Percentiles rank a stretch among this genome's conserved stretches.
These are phyloP conservation scores for Notolabrus celidotus DNA, from an alignment of 2,797 vertebrate species.

Conservation along the genomic window DNA sequence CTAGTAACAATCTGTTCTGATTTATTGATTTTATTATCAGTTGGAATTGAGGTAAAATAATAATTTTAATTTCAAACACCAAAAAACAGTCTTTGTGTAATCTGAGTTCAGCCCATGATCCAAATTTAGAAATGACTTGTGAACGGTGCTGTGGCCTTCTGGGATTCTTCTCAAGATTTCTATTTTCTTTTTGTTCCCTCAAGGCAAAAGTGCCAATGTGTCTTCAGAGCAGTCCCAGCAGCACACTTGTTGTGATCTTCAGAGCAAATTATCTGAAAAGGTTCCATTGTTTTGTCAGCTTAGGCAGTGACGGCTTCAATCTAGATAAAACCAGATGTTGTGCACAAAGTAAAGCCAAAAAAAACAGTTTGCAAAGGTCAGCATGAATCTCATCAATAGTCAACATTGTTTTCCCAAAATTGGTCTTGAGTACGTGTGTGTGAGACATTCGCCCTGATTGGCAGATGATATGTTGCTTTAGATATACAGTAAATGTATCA, in stretches of 20 bases:
- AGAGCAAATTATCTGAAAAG: conserved; percentile 10
- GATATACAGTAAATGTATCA: conserved; percentile 23
- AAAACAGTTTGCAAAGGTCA: neutral
- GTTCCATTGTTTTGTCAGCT: conserved; percentile 9
- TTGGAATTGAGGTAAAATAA: neutral
- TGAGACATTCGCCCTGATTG: neutral
- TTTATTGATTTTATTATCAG: conserved; percentile 7
- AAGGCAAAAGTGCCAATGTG: neutral
- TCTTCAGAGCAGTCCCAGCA: conserved; percentile 14
- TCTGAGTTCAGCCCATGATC: conserved; percentile 9
- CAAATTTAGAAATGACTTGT: conserved; percentile 17
- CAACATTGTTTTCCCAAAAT: too few relatives aligned
- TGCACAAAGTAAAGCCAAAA: neutral
- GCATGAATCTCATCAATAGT: neutral
- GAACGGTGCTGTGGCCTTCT: conserved; percentile 19
- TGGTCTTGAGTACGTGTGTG: too few relatives aligned
- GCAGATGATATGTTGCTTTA: conserved; percentile 1
- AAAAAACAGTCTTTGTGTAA: too few relatives aligned
- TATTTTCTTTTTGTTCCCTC: conserved; percentile 11
- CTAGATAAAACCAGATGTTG: conserved; percentile 6
- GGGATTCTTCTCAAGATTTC: conserved; percentile 6
- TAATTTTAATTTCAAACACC: conserved; percentile 1
- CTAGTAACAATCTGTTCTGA: neutral
- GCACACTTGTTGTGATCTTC: conserved; percentile 28
- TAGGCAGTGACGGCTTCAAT: conserved; percentile 1